phyloP scores from a whole-genome alignment of 2,113 vertebrate species.

The Psammodynastes pulverulentus region DNA sequence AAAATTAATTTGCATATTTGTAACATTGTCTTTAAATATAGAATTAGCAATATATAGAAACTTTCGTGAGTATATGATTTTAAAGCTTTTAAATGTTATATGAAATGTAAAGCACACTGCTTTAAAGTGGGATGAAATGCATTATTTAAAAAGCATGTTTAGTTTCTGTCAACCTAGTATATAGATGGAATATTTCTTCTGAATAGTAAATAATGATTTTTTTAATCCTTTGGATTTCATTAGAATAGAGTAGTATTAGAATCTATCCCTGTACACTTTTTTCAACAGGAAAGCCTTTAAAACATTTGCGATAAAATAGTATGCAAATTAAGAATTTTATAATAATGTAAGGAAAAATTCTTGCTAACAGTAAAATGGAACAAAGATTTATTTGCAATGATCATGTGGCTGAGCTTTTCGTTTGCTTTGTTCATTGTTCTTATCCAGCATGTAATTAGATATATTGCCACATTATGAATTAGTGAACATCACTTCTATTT shows the following conservation, averaged over 20 bases:
- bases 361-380: slow-evolving; percentile 29
- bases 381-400: slow-evolving; percentile 50
- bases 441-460: slow-evolving; percentile 58
- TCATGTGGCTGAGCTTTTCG: slow-evolving; percentile 62
- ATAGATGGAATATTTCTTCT: slow-evolving; percentile 74
- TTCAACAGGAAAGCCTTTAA: slow-evolving; percentile 61
- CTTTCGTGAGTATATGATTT: slow-evolving; percentile 64
- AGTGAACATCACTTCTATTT: slow-evolving; percentile 28
- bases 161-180: slow-evolving; percentile 76
- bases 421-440: slow-evolving; percentile 64
- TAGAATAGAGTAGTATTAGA: slow-evolving; percentile 67
- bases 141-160: slow-evolving; percentile 67
- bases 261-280: slow-evolving; percentile 66
- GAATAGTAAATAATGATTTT: slow-evolving; percentile 75
- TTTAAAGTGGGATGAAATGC: slow-evolving; percentile 70
- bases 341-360: slow-evolving; percentile 24
- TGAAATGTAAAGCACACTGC: slow-evolving; percentile 67
- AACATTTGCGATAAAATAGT: slow-evolving; percentile 48
- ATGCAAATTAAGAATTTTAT: slow-evolving; percentile 16
- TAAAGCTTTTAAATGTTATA: slow-evolving; percentile 67
- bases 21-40: slow-evolving; percentile 81
- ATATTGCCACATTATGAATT: slow-evolving; percentile 33
- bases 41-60: slow-evolving; percentile 68
- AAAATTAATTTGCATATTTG: slow-evolving; percentile 84
- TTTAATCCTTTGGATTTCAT: slow-evolving; percentile 64